These are phyloP conservation scores for Trissoscelio sp. DNA, from an alignment of 2,888 invertebrate species.

Conservation along the genomic window DNA sequence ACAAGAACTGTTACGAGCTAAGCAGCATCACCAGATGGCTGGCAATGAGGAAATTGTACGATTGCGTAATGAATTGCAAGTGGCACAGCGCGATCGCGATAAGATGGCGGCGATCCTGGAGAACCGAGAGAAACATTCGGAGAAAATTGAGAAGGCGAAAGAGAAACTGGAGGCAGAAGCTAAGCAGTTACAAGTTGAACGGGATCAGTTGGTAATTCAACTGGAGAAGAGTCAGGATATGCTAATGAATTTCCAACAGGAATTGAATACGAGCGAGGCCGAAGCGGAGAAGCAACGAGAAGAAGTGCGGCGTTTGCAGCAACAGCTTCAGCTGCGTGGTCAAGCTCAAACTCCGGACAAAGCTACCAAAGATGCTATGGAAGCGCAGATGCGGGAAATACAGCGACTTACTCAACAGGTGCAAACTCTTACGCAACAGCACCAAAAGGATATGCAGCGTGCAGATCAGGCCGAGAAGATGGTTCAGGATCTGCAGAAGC, in stretches of 20 bases:
- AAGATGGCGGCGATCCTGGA: constrained; percentile 91
- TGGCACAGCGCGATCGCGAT: constrained; percentile 89
- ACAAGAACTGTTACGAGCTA: constrained; percentile 87
- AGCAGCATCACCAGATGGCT: constrained; percentile 87
- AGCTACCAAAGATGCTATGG: constrained; percentile 88
- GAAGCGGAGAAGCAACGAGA: constrained; percentile 92
- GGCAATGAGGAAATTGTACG: constrained; percentile 90
- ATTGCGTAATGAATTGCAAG: constrained; percentile 86
- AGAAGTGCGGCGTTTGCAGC: constrained; percentile 89
- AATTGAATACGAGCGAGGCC: constrained; percentile 92
- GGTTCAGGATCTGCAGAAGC: constrained; percentile 86
- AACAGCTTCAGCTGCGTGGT: constrained; percentile 84
- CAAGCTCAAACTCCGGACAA: constrained; percentile 89
- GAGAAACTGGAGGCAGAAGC: constrained; percentile 93
- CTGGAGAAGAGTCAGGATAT: constrained; percentile 96
- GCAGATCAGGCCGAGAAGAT: constrained; percentile 91
- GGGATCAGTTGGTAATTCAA: constrained; percentile 94
- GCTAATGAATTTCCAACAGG: constrained; percentile 96
- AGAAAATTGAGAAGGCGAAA: constrained; percentile 93
- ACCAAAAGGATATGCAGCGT: constrained; percentile 85
- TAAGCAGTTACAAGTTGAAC: constrained; percentile 92
- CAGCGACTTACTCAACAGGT: constrained; percentile 88
- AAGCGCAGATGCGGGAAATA: constrained; percentile 89
- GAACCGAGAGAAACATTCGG: constrained; percentile 91
- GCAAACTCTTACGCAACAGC: constrained; percentile 85